Evolutionary conservation across 2,113 vertebrate genomes (phyloP), one percentile per base, ranked within the genome.

Genomic region (Pangasianodon hypophthalmus): DNA sequence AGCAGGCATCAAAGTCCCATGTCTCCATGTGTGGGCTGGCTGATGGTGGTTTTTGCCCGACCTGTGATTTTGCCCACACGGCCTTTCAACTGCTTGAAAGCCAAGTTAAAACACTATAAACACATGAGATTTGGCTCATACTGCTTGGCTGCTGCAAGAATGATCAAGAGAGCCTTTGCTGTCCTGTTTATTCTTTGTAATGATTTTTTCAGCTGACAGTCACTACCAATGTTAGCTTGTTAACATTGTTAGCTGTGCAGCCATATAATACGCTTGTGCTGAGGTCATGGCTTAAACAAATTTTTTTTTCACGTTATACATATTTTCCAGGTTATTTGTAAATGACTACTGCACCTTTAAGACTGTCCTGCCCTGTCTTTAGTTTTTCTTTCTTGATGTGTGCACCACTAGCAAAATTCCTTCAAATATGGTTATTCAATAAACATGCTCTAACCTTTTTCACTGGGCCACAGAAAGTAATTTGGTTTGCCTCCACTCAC

Each of bases 401-500:
- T 44, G 24, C 24, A 67, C 84, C 60, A 50, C 50, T 84, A 26
- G 2, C 3, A 21, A 71, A 69, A 11, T 44, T 13, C 5, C 16
- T 21, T 52, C 64, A 19, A 50, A 54, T 32, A 19, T 19, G 37
- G 0, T 67, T 58, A 29, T 75, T 48, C 8, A 64, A 48, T 69
- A 69, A 69, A 69, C 5, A 10, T 37, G 41, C 21, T 44, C 2
- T 26, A 44, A 77, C 41, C 41, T 46, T 77, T 46, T 26, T 26
- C 41, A 77, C 13, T 26, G 10, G 19, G 41, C 3, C 41, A 46
- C 19, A 24, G 54, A 13, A 84, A 73, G 11, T 58, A 11, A 46
- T 71, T 54, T n/a, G 14, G 11, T 29, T 41, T 16, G 14, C 4
- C 9, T 13, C 21, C 71, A 95, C 98, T 83, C 96, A 99, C 98